phyloP scores from a whole-genome alignment of 2,797 vertebrate genomes.

The Tragopan temminckii region DNA sequence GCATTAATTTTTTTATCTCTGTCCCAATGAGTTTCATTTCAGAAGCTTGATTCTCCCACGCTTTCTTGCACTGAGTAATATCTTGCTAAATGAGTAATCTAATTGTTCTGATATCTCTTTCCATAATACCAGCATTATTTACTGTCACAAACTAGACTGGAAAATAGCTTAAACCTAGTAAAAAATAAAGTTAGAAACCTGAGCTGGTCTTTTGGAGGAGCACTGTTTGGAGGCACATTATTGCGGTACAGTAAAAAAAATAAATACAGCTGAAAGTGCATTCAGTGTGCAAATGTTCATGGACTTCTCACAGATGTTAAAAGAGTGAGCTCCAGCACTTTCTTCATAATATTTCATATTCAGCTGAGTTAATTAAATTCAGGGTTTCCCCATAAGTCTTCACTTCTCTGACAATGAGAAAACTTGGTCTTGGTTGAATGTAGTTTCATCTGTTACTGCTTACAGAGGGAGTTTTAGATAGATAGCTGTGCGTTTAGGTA shows the following conservation, averaged over 20 bases:
- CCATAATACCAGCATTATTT: slow-evolving; percentile 35
- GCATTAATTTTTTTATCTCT: background rate
- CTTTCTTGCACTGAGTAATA: slow-evolving; percentile 61
- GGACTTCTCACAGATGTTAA: background rate
- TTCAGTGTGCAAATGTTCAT: background rate
- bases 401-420: background rate
- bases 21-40: background rate
- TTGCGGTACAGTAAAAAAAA: background rate
- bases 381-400: background rate
- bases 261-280: background rate
- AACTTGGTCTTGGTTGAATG: background rate
- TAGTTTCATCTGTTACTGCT: fast-evolving
- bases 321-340: background rate
- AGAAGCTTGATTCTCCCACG: slow-evolving; percentile 22
- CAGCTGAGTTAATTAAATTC: background rate
- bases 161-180: background rate
- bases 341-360: background rate
- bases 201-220: background rate
- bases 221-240: background rate
- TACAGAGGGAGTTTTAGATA: background rate
- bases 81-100: slow-evolving; percentile 33
- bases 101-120: slow-evolving; percentile 60
- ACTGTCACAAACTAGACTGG: background rate
- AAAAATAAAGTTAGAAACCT: background rate
- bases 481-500: background rate